Base-by-base conservation (phyloP, 2,888 invertebrate species). In the Autographa gamma region DNA sequence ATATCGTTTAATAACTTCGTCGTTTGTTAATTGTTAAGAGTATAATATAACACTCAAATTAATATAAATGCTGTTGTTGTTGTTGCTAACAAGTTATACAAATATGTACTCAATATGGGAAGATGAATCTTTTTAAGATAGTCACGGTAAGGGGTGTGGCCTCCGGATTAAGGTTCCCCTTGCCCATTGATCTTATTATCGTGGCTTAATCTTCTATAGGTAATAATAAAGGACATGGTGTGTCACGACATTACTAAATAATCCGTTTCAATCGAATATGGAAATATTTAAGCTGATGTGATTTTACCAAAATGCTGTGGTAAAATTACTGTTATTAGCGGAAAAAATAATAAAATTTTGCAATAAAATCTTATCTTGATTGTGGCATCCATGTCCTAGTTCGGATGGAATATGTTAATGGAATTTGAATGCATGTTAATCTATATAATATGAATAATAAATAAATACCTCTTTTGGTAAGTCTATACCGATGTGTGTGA, bases 391-490 rank as follows among this genome's bases (percentile, higher is more conserved):
- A 91, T 92, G 93, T 90, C 90, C 86, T 85, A 79, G 86, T 89
- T 92, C 88, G 86, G 91, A 90, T 89, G 90, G 90, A 93, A 93
- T 92, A 93, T 91, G 92, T 91, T 94, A 95, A 92, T 92, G 94
- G 94, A 94, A 94, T 94, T 94, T 95, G 94, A 95, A 94, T 94
- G 94, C 94, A 95, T 95, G 95, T 95, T 95, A 95, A 93, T 93
- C 94, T 93, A 92, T 92, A 91, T 92, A 89, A 92, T 91, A 91
- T 90, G 89, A 89, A 89, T 89, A 86, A 87, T 86, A 92, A 56
- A 93, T 93, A 93, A 93, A 95, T 94, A 95, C 95, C 95, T 95
- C 93, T 94, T 95, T 95, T 95, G 95, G 95, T 95, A 95, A 94
- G 83, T 92, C 88, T 90, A 90, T 93, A 93, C 88, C 87, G 85